A percentile compares a stretch with the other conserved stretches of the same genome.
phyloP scores from a whole-genome alignment of 2,113 vertebrate genomes.

The Hemiscyllium ocellatum region DNA sequence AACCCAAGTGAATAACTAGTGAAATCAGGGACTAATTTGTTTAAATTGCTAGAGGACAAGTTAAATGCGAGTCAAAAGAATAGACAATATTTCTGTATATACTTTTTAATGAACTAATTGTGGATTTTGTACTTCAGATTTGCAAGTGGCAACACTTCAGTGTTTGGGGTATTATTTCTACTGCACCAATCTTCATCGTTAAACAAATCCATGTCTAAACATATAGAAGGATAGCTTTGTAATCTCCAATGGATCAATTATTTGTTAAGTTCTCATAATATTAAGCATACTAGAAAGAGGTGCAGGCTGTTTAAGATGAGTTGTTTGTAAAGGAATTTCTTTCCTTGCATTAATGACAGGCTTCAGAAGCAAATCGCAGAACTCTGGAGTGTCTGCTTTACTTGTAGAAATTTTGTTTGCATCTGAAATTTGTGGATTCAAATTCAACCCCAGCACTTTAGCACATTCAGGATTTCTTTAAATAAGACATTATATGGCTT shows the following conservation, averaged over 20 bases:
- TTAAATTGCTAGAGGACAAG: not conserved
- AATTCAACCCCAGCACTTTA: not conserved
- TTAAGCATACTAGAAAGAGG: not conserved
- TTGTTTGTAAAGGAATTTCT: not conserved
- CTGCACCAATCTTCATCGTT: not conserved
- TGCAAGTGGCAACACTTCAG: not conserved
- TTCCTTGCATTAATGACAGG: not conserved
- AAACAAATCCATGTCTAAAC: not conserved
- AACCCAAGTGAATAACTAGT: not conserved
- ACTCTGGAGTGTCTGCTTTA: not conserved
- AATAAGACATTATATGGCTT: not conserved
- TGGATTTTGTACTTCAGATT: not conserved
- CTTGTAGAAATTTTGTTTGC: not conserved
- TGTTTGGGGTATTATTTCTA: not conserved
- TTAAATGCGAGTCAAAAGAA: not conserved
- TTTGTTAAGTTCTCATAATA: not conserved
- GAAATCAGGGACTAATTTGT: not conserved
- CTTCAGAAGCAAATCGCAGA: not conserved
- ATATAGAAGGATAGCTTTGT: not conserved
- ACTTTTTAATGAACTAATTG: not conserved
- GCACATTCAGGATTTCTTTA: not conserved
- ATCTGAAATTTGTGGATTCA: not conserved
- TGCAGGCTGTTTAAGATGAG: not conserved
- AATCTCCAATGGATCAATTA: not conserved
- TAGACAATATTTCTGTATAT: not conserved